phyloP scores from a whole-genome alignment of 2,888 invertebrate genomes.

The Anoncus sp. region DNA sequence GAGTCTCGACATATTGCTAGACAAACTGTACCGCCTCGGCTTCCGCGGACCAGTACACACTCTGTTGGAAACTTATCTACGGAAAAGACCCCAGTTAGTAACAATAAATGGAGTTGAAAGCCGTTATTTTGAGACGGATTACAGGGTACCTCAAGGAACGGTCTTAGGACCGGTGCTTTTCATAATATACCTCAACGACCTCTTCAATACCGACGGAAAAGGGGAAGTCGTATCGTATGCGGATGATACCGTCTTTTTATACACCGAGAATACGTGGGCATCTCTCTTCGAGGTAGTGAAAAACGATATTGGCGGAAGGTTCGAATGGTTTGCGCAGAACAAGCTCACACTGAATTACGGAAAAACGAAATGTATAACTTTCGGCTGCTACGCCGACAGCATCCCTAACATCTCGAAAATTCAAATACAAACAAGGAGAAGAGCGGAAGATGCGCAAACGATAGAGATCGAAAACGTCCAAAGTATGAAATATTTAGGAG shows the following conservation, averaged over 20 bases:
- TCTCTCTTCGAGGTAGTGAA: not conserved
- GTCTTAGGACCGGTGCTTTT: not conserved
- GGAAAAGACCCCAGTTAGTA: not conserved
- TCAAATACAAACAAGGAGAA: not conserved
- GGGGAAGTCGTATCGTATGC: constrained; percentile 9
- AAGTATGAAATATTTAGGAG: no score
- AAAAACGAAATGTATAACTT: not conserved
- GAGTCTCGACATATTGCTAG: not conserved
- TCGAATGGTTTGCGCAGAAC: not conserved
- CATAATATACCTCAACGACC: not conserved
- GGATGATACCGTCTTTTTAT: constrained; percentile 5
- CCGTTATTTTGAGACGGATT: not conserved
- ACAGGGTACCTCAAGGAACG: constrained; percentile 2
- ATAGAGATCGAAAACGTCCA: no score
- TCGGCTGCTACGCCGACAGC: not conserved
- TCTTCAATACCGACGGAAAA: not conserved
- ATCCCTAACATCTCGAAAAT: constrained; percentile 4
- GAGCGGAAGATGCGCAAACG: no score
- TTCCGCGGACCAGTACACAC: not conserved
- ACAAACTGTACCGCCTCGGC: not conserved
- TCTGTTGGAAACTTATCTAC: not conserved
- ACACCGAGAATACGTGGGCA: not conserved
- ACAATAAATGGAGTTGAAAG: not conserved
- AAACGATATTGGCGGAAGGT: not conserved
- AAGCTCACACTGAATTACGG: not conserved